phyloP scores from a whole-genome alignment of 2,797 vertebrate species.

The Sciaenops ocellatus region DNA sequence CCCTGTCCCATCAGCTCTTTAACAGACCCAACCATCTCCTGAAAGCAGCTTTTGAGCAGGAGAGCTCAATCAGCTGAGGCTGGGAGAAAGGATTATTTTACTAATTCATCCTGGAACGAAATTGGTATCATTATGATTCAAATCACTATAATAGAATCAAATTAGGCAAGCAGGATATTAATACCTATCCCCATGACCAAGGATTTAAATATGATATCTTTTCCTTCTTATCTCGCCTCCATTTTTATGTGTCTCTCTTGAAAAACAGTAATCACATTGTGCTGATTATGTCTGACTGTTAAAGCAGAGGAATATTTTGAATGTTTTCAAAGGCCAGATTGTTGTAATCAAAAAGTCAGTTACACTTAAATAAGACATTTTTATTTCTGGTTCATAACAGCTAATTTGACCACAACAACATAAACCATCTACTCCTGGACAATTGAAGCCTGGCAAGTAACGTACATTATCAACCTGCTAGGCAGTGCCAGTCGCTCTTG shows the following conservation, averaged over 20 bases:
- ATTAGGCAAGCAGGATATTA: slow-evolving; percentile 72
- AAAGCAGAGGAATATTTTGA: slow-evolving; percentile 29
- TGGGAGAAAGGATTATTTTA: slow-evolving; percentile 65
- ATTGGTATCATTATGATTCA: slow-evolving; percentile 68
- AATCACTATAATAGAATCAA: slow-evolving; percentile 74
- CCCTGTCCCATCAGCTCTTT: slow-evolving; percentile 17
- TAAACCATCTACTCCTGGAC: slow-evolving; percentile 44
- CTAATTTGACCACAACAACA: slow-evolving; percentile 44
- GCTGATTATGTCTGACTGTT: slow-evolving; percentile 59
- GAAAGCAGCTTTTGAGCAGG: slow-evolving; percentile 36
- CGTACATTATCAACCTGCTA: slow-evolving; percentile 56
- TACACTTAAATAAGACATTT: slow-evolving; percentile 15
- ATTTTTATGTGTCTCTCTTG: slow-evolving; percentile 18
- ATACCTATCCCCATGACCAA: slow-evolving; percentile 50
- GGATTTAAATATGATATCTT: slow-evolving; percentile 54
- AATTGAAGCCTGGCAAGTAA: slow-evolving; percentile 44
- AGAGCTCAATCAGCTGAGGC: slow-evolving; percentile 46
- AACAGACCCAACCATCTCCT: slow-evolving; percentile 25
- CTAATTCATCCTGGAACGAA: slow-evolving; percentile 65
- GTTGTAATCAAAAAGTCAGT: slow-evolving; percentile 53
- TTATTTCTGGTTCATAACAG: slow-evolving; percentile 36
- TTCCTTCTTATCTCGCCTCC: slow-evolving; percentile 37
- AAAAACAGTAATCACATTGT: slow-evolving; percentile 67
- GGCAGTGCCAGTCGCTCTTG: slow-evolving; percentile 28
- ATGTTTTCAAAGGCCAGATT: slow-evolving; percentile 47